Base-by-base conservation (phyloP, 2,113 vertebrate genomes). In the Acrocephalus kingi region DNA sequence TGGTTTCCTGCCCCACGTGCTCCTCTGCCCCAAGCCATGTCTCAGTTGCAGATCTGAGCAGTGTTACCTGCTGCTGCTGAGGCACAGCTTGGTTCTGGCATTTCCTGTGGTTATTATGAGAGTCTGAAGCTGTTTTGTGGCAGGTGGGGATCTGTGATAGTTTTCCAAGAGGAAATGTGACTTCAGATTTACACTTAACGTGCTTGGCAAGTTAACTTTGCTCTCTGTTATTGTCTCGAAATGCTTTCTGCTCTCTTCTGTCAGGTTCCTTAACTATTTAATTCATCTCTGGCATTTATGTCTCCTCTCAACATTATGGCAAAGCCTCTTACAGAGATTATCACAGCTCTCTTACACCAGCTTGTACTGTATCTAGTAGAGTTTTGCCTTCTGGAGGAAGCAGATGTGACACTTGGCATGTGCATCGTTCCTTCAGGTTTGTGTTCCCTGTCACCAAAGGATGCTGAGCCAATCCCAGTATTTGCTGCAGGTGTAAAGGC, bases 121-220 rank as follows among this genome's bases (percentile, higher is more conserved):
- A 0, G 24, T 58, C 81, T 93, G 89, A 80, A 79, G 66, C 78
- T 59, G 62, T 33, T 49, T 2, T 8, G 37, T 21, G 54, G 66
- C 89, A 87, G 87, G 63, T 78, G 87, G 74, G 48, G 82, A 56
- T 75, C 54, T 1, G 8, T 33, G 74, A 37, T 79, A 2, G 3
- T 64, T 89, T 89, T 72, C 87, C 78, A 37, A 76, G 61, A 43
- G 94, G 87, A 95, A 92, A 49, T 25, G 62, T 63, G 93, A 55
- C 51, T 94, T 46, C 51, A 59, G 72, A 13, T 15, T 66, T 18
- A 45, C 10, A 10, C 46, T 95, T 69, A 83, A 55, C 2, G 0
- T 7, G 55, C 58, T 79, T 79, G 88, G 71, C 54, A 74, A 84
- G 58, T 63, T 39, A 73, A 21, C 67, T 84, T 76, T 55, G 71